Conservation (phyloP, 2,797 vertebrate genomes). For the Melanotaenia boesemani region DNA sequence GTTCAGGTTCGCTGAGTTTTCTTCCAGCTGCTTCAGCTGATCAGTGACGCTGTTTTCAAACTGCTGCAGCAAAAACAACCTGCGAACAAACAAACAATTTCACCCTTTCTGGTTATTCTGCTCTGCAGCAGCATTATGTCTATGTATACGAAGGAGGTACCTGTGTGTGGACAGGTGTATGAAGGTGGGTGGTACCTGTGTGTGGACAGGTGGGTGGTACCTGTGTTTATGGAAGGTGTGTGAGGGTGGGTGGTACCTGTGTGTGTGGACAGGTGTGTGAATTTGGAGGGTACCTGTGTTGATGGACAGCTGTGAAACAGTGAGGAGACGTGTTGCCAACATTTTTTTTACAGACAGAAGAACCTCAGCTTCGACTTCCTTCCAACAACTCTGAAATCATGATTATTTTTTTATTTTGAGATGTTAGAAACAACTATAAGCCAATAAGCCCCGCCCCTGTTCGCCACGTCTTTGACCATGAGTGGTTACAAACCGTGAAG, state of each 20-base stretch:
- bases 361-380: slow-evolving; percentile 73
- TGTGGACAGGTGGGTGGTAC: slow-evolving; percentile 59
- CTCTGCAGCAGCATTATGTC: too few species aligned
- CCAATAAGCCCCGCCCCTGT: neutral
- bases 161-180: slow-evolving; percentile 28
- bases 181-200: slow-evolving; percentile 76
- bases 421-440: neutral
- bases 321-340: slow-evolving; percentile 77
- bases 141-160: slow-evolving; percentile 71
- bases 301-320: slow-evolving; percentile 86
- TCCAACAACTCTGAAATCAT: slow-evolving; percentile 67
- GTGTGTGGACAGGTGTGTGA: slow-evolving; percentile 81
- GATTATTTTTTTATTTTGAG: neutral
- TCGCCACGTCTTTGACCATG: too few species aligned
- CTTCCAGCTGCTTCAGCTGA: slow-evolving; percentile 83
- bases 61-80: slow-evolving; percentile 79
- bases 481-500: slow-evolving; percentile 79
- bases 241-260: slow-evolving; percentile 74
- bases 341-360: slow-evolving; percentile 70
- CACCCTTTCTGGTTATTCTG: too few species aligned
- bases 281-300: slow-evolving; percentile 84
- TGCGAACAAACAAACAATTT: slow-evolving; percentile 31
- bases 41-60: slow-evolving; percentile 82
- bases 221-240: slow-evolving; percentile 64
- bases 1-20: slow-evolving; percentile 76